These are phyloP conservation scores for Campylomormyrus numenius DNA, from an alignment of 2,113 vertebrate genomes.

Conservation along the genomic window DNA sequence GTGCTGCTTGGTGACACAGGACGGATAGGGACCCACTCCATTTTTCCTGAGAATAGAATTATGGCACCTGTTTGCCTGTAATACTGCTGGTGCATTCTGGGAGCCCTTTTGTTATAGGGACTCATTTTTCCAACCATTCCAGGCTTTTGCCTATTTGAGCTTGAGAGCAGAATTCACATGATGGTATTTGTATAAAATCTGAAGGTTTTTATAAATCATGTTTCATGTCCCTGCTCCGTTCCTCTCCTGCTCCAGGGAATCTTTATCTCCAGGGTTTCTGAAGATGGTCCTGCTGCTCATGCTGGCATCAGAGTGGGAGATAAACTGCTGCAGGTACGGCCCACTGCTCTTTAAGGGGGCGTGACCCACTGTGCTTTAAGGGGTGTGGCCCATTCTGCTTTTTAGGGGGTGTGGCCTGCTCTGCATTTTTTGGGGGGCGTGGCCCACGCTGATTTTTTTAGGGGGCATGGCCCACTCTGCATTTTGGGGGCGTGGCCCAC, in stretches of 20 bases:
- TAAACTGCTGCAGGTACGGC: conserved; percentile 83
- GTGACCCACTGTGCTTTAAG: not conserved
- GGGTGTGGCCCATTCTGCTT: not conserved
- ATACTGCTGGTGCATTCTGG: not conserved
- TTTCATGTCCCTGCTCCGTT: not conserved
- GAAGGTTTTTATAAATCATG: not conserved
- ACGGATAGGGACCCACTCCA: not conserved
- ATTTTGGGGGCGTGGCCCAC: not conserved
- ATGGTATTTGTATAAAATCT: not conserved
- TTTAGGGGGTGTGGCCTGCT: not conserved
- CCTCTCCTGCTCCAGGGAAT: conserved; percentile 67
- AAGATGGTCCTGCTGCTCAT: conserved; percentile 86
- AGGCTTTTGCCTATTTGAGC: not conserved
- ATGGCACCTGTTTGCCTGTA: not conserved
- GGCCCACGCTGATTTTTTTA: not conserved
- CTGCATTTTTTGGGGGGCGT: not conserved
- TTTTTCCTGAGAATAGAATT: not conserved
- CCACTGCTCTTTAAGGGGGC: not conserved
- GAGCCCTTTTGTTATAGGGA: not conserved
- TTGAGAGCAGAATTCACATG: not conserved
- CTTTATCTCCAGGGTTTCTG: conserved; percentile 95
- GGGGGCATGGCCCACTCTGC: not conserved
- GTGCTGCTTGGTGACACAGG: not conserved
- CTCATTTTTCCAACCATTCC: not conserved
- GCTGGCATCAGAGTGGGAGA: conserved; percentile 93